Percentiles rank a stretch among this genome's conserved stretches.
These are phyloP conservation scores for Onychomys arenicola DNA, from an alignment of 2,797 vertebrate species.

Conservation along the genomic window DNA sequence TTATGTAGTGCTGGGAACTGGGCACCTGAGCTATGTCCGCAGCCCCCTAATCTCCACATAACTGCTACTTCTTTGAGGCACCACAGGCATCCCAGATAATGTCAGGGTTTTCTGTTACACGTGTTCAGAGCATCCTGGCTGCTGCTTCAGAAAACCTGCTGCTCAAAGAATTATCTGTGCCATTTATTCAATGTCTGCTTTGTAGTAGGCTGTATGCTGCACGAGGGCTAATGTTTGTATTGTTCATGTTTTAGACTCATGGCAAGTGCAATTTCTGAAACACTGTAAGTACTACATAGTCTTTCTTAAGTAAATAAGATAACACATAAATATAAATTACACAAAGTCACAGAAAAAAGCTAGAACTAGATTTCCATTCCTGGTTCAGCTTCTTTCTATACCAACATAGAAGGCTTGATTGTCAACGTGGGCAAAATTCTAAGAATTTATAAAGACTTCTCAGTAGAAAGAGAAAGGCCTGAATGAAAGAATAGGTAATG, in stretches of 20 bases:
- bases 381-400: not conserved
- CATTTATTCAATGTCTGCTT: constrained; percentile 30
- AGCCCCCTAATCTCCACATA: not conserved
- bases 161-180: not conserved
- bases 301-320: constrained; percentile 5
- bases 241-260: not conserved
- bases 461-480: not conserved
- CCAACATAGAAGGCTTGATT: not conserved
- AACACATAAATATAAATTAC: not conserved
- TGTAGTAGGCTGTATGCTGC: not conserved
- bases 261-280: not conserved
- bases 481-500: constrained; percentile 9
- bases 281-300: not conserved
- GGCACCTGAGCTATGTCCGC: not conserved
- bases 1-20: too few species aligned
- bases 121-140: not conserved
- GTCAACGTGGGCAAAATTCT: not conserved
- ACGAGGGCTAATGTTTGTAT: not conserved
- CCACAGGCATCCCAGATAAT: not conserved
- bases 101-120: not conserved
- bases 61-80: not conserved
- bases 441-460: constrained; percentile 56
- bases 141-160: not conserved
- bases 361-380: not conserved
- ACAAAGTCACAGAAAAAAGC: not conserved